Evolutionary conservation across 2,113 vertebrate species (phyloP).

Genomic region (human (Homo sapiens)): DNA sequence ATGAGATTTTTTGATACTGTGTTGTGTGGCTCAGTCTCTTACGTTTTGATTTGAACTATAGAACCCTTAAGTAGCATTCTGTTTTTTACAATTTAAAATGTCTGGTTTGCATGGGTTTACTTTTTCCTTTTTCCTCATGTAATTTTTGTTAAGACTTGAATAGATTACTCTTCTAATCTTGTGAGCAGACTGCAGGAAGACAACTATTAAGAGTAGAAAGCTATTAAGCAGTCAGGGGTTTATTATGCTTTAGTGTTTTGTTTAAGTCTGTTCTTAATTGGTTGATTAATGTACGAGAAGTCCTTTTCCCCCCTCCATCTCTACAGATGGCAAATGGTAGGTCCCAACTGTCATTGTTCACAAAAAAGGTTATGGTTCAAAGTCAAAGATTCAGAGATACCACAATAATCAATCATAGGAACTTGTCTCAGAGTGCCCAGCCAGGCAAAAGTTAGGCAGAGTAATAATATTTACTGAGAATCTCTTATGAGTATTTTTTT

Average conservation of each 20-base stretch:
- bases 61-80: neutral
- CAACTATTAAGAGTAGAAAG: constrained; percentile 83
- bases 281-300: constrained; percentile 87
- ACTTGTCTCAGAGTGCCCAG: constrained; percentile 84
- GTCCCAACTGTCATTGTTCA: constrained; percentile 86
- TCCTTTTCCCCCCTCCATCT: constrained; percentile 83
- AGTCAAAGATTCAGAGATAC: constrained; percentile 90
- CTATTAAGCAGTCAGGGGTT: constrained; percentile 85
- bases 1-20: neutral
- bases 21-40: neutral
- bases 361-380: constrained; percentile 89
- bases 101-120: neutral
- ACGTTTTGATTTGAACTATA: constrained; percentile 30
- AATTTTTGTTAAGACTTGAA: constrained; percentile 67
- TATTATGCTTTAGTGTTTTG: constrained; percentile 86
- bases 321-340: constrained; percentile 88
- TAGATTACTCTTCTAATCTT: constrained; percentile 67
- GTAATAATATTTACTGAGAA: constrained; percentile 66
- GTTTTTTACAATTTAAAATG: constrained; percentile 60
- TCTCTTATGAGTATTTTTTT: constrained; percentile 46
- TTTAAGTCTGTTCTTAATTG: constrained; percentile 87
- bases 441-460: constrained; percentile 86
- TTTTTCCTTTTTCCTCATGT: neutral
- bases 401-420: constrained; percentile 88
- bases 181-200: constrained; percentile 79